phyloP scores from a whole-genome alignment of 2,113 vertebrate species.

The Athene noctua region DNA sequence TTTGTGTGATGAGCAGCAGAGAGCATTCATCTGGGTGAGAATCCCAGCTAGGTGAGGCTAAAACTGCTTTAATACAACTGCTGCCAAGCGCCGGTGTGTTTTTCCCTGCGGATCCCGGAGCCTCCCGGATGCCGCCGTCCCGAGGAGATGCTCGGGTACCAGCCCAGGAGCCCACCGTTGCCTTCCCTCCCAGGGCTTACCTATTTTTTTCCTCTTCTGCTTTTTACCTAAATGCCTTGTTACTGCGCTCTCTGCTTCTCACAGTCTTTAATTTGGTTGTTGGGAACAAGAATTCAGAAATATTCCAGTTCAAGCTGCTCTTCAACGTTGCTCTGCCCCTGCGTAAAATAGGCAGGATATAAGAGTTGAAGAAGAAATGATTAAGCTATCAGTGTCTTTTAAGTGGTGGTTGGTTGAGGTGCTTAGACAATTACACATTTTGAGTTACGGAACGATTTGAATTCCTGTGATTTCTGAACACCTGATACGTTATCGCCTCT shows the following conservation, averaged over 20 bases:
- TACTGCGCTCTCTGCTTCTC: fast-evolving
- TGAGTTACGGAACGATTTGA: not conserved
- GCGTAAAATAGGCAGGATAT: fast-evolving
- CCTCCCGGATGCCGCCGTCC: not conserved
- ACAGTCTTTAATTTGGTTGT: not conserved
- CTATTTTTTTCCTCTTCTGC: fast-evolving
- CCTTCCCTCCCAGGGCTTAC: not conserved
- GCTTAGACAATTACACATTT: not conserved
- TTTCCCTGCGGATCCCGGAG: not conserved
- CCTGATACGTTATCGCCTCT: not conserved
- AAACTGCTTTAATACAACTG: not conserved
- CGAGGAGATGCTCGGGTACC: not conserved
- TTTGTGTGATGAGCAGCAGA: fast-evolving
- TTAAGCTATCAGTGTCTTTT: not conserved
- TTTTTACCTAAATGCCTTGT: not conserved
- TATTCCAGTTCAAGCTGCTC: not conserved
- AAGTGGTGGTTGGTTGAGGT: not conserved
- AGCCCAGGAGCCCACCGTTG: not conserved
- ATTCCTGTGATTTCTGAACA: slow-evolving; percentile 1
- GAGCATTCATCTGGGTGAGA: not conserved
- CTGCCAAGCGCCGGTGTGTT: not conserved
- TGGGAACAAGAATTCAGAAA: not conserved
- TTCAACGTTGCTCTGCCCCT: not conserved
- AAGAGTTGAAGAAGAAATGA: not conserved
- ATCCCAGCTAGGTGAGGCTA: not conserved